Evolutionary conservation across 2,113 vertebrate genomes (phyloP).

Genomic region (Pyxicephalus adspersus): DNA sequence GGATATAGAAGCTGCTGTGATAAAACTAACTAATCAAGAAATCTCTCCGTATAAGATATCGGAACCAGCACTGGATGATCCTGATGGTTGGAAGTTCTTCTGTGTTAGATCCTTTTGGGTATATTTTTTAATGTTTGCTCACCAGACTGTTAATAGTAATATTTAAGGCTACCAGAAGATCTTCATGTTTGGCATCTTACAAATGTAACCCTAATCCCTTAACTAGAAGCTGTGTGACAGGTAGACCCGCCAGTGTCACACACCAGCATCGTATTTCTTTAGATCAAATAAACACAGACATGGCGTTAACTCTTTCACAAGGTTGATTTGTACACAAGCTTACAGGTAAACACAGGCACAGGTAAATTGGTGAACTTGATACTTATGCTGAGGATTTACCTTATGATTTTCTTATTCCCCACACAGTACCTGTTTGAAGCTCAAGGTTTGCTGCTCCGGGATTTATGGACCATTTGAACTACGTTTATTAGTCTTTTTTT

Average conservation of each 20-base stretch:
- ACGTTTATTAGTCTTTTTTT: neutral
- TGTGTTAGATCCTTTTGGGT: no score
- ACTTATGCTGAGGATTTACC: constrained; percentile 20
- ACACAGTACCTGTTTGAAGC: constrained; percentile 35
- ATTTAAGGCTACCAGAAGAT: no score
- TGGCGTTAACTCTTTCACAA: constrained; percentile 13
- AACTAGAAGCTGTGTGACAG: constrained; percentile 42
- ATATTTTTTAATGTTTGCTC: no score
- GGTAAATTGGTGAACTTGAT: no score
- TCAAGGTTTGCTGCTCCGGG: neutral
- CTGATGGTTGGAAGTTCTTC: no score
- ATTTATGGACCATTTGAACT: neutral
- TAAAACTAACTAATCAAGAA: neutral
- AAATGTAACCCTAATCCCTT: constrained; percentile 38
- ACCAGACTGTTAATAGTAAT: no score
- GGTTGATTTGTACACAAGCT: neutral
- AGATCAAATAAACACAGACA: constrained; percentile 21
- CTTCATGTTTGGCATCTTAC: neutral
- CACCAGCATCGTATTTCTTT: constrained; percentile 40
- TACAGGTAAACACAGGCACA: neutral
- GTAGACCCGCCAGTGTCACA: constrained; percentile 45
- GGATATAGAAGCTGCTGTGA: neutral
- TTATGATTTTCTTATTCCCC: constrained; percentile 12
- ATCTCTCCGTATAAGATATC: neutral
- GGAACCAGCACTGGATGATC: no score